Evolutionary conservation across 2,113 vertebrate genomes (phyloP).

Genomic region (Crotalus viridis): DNA sequence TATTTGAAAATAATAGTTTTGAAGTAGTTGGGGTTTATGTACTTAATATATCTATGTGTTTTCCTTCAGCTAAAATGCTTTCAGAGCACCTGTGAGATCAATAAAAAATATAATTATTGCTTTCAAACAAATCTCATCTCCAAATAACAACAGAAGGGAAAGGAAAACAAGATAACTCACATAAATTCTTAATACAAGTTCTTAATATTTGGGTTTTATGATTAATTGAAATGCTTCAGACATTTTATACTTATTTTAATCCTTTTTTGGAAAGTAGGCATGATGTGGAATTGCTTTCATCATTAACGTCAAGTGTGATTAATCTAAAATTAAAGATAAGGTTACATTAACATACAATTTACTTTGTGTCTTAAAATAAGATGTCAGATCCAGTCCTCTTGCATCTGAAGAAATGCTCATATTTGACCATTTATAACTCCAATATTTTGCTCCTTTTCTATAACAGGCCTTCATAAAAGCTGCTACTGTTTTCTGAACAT

Average conservation of each 20-base stretch:
- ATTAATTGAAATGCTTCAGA: not conserved
- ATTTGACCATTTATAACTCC: not conserved
- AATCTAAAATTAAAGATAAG: not conserved
- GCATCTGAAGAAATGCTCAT: not conserved
- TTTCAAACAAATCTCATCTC: not conserved
- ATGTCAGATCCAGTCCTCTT: not conserved
- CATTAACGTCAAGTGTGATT: not conserved
- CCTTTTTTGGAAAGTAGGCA: not conserved
- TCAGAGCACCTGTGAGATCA: not conserved
- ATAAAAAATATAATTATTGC: not conserved
- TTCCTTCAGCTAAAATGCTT: not conserved
- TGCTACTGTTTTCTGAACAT: not conserved
- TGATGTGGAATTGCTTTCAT: not conserved
- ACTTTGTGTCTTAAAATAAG: not conserved
- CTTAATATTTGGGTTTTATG: not conserved
- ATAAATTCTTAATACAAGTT: not conserved
- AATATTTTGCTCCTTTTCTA: not conserved
- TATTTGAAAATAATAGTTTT: not conserved
- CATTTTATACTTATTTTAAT: not conserved
- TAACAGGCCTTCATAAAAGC: not conserved
- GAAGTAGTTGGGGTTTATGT: not conserved
- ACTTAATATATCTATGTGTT: not conserved
- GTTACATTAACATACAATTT: not conserved
- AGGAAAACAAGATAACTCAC: not conserved
- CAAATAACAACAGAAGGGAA: not conserved